Evolutionary conservation across 2,888 invertebrate species (phyloP).

Genomic region (Osmoderma eremita): DNA sequence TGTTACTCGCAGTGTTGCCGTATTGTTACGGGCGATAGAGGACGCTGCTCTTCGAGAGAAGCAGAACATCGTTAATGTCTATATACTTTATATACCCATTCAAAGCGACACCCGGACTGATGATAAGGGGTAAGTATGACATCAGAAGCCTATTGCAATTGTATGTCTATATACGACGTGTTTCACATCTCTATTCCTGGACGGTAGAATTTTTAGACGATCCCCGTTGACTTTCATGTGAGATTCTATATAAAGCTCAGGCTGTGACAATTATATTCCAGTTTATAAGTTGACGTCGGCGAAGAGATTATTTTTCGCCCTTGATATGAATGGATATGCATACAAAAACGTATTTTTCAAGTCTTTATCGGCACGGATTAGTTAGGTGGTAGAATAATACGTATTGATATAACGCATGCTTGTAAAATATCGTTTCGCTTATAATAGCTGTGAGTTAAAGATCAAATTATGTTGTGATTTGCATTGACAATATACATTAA

Average conservation of each 20-base stretch:
- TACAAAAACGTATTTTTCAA: not conserved
- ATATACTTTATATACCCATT: not conserved
- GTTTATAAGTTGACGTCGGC: conserved; percentile 4
- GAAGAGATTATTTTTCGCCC: not conserved
- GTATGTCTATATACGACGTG: conserved; percentile 19
- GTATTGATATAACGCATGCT: too few relatives aligned
- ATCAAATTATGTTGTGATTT: too few relatives aligned
- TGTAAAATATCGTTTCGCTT: too few relatives aligned
- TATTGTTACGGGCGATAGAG: conserved; percentile 7
- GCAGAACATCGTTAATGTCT: conserved; percentile 31
- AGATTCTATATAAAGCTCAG: conserved; percentile 10
- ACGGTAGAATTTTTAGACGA: conserved; percentile 27
- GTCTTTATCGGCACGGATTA: conserved; percentile 4
- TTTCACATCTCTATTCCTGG: conserved; percentile 18
- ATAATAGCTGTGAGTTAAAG: too few relatives aligned
- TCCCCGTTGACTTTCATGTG: not conserved
- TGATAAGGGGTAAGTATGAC: conserved; percentile 7
- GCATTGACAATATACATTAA: too few relatives aligned
- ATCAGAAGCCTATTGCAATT: conserved; percentile 19
- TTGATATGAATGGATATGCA: not conserved
- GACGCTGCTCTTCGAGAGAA: conserved; percentile 20
- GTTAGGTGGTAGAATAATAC: not conserved
- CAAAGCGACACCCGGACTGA: not conserved
- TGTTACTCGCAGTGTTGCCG: conserved; percentile 7
- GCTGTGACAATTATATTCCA: conserved; percentile 16